Base-by-base conservation (phyloP, 2,113 vertebrate genomes). In the Okapia johnstoni region DNA sequence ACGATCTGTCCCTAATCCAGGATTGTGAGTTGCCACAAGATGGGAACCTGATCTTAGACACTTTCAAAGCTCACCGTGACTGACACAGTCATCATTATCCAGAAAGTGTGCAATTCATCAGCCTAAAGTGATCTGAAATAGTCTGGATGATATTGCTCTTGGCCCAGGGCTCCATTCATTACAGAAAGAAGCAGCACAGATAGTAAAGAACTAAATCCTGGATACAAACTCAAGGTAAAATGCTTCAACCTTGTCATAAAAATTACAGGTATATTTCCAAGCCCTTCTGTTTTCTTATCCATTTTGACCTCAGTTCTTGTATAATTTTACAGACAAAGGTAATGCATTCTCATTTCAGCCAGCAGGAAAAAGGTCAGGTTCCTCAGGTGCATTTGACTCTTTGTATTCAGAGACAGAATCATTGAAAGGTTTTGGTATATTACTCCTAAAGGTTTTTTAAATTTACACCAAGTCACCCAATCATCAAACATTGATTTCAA, bases 401-500 rank as follows among this genome's bases (percentile, higher is more conserved):
- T 76, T 33, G 12, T 85, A 76, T 85, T 93, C 48, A 57, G 19
- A 96, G 57, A 93, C 70, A 96, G 43, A 97, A 77, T 57, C 43
- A 28, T 52, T 80, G 80, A 93, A 92, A 92, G 23, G 3, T 88
- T 98, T 96, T 96, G 73, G 90, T 96, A 61, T 57, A 88, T 93
- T 88, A 97, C 40, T 97, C 63, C 36, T 91, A 90, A 80, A 83
- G 25, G 46, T 66, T 96, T 93, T 85, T 83, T 79, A 3, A 93
- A 97, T 96, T 96, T 55, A 90, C 54, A 88, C 28, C 57, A 94
- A 40, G 57, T 93, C 79, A 85, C 7, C 83, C 48, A 92, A 43
- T 93, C 93, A 96, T 95, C 79, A 95, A 86, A 93, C 48, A 66
- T 95, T 97, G 97, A 94, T 95, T 96, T 90, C 50, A 94, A 73